These are phyloP conservation scores for Lithosia quadra DNA, from an alignment of 2,888 invertebrate genomes.

Conservation along the genomic window DNA sequence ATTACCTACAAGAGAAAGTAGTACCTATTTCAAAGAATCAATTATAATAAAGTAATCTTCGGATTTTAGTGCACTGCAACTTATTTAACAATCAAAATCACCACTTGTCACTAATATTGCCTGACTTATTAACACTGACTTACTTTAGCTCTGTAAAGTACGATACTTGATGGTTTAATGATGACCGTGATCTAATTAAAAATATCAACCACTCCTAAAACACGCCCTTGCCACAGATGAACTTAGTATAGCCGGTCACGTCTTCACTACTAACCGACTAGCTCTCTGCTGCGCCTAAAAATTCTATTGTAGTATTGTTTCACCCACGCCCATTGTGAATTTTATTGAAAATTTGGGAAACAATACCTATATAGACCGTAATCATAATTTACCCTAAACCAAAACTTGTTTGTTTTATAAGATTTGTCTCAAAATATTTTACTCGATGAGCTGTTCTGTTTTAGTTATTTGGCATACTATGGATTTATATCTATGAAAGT, in stretches of 20 bases:
- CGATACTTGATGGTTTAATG: not conserved
- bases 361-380: constrained; percentile 5
- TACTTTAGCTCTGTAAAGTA: not conserved
- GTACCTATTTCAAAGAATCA: not conserved
- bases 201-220: not conserved
- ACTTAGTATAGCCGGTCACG: constrained; percentile 10
- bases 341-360: constrained; percentile 8
- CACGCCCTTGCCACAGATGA: constrained; percentile 7
- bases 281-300: not conserved
- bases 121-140: not conserved
- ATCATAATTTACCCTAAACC: not conserved
- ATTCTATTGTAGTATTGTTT: constrained; percentile 13
- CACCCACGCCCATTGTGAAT: constrained; percentile 1
- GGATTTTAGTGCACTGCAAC: not conserved
- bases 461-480: not conserved
- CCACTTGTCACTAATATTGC: constrained; percentile 4
- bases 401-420: constrained; percentile 2
- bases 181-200: constrained; percentile 6
- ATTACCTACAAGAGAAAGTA: not conserved
- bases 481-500: too few species aligned
- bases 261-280: constrained; percentile 2
- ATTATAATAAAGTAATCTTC: not conserved
- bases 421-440: not conserved
- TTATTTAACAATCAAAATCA: not conserved
- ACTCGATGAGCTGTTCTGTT: not conserved